phyloP scores from a whole-genome alignment of 2,888 invertebrate genomes.

The Drosophila nigricruria region DNA sequence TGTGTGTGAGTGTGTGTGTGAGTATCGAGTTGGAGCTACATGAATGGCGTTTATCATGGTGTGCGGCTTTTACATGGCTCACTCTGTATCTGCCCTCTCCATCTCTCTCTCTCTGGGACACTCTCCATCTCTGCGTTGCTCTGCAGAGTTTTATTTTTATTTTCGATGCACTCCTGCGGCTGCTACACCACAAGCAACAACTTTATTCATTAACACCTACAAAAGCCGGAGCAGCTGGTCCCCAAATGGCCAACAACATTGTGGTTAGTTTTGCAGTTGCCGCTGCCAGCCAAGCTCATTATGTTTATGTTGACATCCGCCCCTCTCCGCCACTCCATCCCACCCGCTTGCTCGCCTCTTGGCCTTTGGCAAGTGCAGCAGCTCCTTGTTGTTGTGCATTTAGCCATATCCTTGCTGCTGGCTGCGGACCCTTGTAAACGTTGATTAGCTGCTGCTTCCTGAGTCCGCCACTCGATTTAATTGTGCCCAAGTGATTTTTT shows the following conservation, averaged over 20 bases:
- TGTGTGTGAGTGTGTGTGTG: slow-evolving; percentile 26
- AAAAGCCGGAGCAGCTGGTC: slow-evolving; percentile 60
- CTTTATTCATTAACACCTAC: slow-evolving; percentile 82
- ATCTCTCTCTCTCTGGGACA: slow-evolving; percentile 7
- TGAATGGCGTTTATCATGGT: slow-evolving; percentile 76
- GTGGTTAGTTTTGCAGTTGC: slow-evolving; percentile 69
- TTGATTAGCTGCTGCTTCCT: slow-evolving; percentile 72
- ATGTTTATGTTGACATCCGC: slow-evolving; percentile 58
- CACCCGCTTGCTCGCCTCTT: neutral
- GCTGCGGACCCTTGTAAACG: slow-evolving; percentile 67
- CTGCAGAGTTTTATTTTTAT: slow-evolving; percentile 30
- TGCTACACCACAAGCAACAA: slow-evolving; percentile 74
- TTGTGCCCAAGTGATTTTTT: slow-evolving; percentile 78
- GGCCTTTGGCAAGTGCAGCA: slow-evolving; percentile 49
- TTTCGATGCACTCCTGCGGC: slow-evolving; percentile 57
- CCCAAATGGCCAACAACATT: slow-evolving; percentile 73
- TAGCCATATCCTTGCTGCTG: slow-evolving; percentile 61
- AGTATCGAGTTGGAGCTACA: slow-evolving; percentile 38
- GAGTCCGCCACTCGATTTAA: slow-evolving; percentile 67
- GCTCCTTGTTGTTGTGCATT: slow-evolving; percentile 55
- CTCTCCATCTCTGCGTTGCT: slow-evolving; percentile 11
- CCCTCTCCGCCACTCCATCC: neutral
- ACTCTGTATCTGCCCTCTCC: slow-evolving; percentile 14
- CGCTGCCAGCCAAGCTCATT: slow-evolving; percentile 66
- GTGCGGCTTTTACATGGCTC: slow-evolving; percentile 59